These are phyloP conservation scores for Lophura nycthemera DNA, from an alignment of 2,113 vertebrate species.

Conservation along the genomic window DNA sequence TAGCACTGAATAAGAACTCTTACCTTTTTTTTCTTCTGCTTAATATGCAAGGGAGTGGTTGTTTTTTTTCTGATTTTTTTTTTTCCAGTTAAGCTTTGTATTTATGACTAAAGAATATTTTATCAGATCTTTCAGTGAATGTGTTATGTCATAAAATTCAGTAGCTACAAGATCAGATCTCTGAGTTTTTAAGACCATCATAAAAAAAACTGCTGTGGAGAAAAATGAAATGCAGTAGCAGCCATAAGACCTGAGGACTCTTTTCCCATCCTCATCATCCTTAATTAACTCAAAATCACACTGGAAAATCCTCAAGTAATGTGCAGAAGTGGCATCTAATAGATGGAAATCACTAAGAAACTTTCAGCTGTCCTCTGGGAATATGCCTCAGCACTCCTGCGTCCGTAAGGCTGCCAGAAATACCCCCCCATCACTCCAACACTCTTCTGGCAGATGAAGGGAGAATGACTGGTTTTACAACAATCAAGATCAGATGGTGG, in stretches of 20 bases:
- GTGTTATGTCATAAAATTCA: conserved; percentile 8
- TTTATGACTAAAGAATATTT: conserved; percentile 19
- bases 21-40: background rate
- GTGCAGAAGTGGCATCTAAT: conserved; percentile 31
- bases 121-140: conserved; percentile 22
- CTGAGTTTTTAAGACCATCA: conserved; percentile 8
- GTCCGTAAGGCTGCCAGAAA: conserved; percentile 55
- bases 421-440: conserved; percentile 56
- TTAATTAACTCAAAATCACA: conserved; percentile 41
- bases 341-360: conserved; percentile 47
- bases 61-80: background rate
- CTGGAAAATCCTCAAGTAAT: conserved; percentile 16
- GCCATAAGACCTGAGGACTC: background rate
- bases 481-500: conserved; percentile 70
- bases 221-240: background rate
- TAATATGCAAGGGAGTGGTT: background rate
- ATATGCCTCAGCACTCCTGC: conserved; percentile 46
- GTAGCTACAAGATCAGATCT: conserved; percentile 31
- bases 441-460: conserved; percentile 67
- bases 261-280: background rate
- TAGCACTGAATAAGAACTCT: background rate
- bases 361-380: conserved; percentile 59
- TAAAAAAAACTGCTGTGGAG: background rate
- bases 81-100: background rate
- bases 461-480: conserved; percentile 70